Conservation (phyloP, 2,888 invertebrate species). For the Nysson spinosus region DNA sequence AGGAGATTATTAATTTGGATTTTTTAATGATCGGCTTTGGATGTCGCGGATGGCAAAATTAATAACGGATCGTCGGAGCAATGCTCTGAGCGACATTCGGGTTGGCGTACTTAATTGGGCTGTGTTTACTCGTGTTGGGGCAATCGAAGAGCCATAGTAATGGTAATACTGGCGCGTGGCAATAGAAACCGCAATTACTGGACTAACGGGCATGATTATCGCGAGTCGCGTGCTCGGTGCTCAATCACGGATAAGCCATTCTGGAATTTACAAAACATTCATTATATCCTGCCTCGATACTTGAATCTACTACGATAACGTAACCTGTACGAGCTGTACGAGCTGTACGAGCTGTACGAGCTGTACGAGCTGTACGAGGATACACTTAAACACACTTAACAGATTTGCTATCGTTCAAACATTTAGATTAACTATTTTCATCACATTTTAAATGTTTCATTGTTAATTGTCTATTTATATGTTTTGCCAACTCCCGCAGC, state of each 20-base stretch:
- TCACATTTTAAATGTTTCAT: too few relatives aligned
- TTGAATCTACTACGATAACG: too few relatives aligned
- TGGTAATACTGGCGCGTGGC: constrained; percentile 17
- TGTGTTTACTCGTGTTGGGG: not conserved
- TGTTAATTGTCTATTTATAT: too few relatives aligned
- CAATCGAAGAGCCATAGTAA: constrained; percentile 23
- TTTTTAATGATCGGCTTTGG: too few relatives aligned
- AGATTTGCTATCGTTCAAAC: too few relatives aligned
- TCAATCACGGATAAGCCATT: not conserved
- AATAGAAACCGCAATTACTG: constrained; percentile 38
- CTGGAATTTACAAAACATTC: not conserved
- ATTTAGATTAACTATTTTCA: too few relatives aligned
- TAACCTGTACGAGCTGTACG: too few relatives aligned
- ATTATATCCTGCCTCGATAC: not conserved
- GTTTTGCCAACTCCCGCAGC: too few relatives aligned
- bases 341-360: too few relatives aligned
- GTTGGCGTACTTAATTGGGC: constrained; percentile 13
- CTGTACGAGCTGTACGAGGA: too few relatives aligned
- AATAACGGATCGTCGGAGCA: not conserved
- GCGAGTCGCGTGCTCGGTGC: not conserved
- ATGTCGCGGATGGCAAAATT: not conserved
- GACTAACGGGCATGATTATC: constrained; percentile 12
- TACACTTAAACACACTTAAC: too few relatives aligned
- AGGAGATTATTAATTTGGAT: too few relatives aligned
- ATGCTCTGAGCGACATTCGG: constrained; percentile 6